Conservation (phyloP, 2,113 vertebrate species). For the Marmota monax region DNA sequence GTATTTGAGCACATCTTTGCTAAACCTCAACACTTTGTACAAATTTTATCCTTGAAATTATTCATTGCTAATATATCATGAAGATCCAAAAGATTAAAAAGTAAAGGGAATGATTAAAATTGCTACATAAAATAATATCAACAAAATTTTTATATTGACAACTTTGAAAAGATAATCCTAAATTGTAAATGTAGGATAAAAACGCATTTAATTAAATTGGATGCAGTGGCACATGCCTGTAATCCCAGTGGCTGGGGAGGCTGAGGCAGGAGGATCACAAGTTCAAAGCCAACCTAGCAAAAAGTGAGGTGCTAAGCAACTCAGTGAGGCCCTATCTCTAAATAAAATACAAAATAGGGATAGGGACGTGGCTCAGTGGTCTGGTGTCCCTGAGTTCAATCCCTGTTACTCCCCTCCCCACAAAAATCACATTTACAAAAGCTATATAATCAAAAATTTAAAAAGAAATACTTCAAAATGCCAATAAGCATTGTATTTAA, state of each 20-base stretch:
- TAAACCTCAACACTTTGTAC: neutral
- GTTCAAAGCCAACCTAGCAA: too few species aligned
- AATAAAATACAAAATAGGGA: too few species aligned
- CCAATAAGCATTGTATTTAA: neutral
- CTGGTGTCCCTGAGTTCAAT: too few species aligned
- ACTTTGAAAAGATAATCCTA: slow-evolving; percentile 52
- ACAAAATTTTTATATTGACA: neutral
- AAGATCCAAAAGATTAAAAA: slow-evolving; percentile 21
- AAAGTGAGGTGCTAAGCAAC: too few species aligned
- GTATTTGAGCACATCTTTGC: neutral
- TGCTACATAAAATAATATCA: neutral
- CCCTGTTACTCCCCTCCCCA: too few species aligned
- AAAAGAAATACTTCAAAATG: neutral
- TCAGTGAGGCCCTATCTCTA: too few species aligned
- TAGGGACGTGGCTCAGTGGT: too few species aligned
- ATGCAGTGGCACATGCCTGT: too few species aligned
- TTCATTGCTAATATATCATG: neutral
- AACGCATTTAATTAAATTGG: neutral
- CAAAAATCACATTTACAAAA: neutral
- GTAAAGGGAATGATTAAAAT: neutral
- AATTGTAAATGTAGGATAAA: slow-evolving; percentile 5
- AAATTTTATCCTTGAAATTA: neutral
- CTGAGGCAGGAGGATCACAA: too few species aligned
- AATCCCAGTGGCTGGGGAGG: too few species aligned
- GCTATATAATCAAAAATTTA: neutral